Evolutionary conservation across 2,888 invertebrate species (phyloP).

Genomic region (Entomobrya multifasciata): DNA sequence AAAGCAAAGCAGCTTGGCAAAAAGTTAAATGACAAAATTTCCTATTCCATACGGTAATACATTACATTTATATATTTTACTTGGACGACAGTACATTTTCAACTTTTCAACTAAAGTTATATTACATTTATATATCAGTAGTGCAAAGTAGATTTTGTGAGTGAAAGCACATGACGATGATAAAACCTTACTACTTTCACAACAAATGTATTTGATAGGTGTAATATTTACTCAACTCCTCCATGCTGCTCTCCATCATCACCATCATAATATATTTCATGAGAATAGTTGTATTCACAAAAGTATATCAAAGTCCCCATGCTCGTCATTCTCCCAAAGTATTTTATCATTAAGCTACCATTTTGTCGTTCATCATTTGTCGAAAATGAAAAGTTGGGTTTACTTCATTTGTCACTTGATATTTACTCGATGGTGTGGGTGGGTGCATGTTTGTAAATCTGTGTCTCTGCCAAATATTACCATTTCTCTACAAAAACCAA

Average conservation of each 20-base stretch:
- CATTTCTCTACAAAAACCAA: neutral
- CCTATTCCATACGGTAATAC: neutral
- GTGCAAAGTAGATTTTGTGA: neutral
- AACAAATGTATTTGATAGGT: conserved; percentile 68
- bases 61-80: neutral
- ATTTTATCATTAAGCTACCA: conserved; percentile 28
- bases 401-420: neutral
- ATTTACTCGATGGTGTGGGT: conserved; percentile 16
- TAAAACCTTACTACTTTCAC: conserved; percentile 54
- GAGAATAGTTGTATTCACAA: neutral
- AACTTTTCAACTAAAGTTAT: neutral
- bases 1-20: neutral
- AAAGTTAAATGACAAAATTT: neutral
- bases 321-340: neutral
- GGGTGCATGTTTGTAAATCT: conserved; percentile 41
- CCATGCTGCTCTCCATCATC: neutral
- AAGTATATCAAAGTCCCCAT: neutral
- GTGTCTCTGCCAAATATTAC: conserved; percentile 21
- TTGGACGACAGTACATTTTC: neutral
- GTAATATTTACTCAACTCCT: conserved; percentile 61
- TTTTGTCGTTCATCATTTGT: conserved; percentile 62
- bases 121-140: neutral
- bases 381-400: conserved; percentile 57
- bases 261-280: conserved; percentile 14
- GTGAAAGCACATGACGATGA: conserved; percentile 21